phyloP scores from a whole-genome alignment of 2,888 invertebrate genomes.

The Nomada hirtipes region DNA sequence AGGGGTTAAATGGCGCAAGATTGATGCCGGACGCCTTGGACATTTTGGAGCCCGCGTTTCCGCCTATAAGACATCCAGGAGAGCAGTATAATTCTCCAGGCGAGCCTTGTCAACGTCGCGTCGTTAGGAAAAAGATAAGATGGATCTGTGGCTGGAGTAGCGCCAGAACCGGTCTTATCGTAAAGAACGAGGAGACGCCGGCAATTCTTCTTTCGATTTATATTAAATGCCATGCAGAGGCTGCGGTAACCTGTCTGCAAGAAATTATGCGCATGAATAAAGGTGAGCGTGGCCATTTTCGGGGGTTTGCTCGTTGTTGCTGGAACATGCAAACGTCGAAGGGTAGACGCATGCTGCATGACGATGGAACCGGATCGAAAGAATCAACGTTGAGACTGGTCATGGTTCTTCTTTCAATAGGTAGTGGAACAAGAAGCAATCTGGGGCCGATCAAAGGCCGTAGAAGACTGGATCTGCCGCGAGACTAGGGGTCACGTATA shows the following conservation, averaged over 20 bases:
- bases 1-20: too few relatives aligned
- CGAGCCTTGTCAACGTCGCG: conserved; percentile 60
- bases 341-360: conserved; percentile 26
- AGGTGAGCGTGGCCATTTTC: conserved; percentile 53
- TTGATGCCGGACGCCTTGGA: too few relatives aligned
- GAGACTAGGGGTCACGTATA: conserved; percentile 74
- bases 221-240: conserved; percentile 66
- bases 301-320: conserved; percentile 27
- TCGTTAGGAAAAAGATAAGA: conserved; percentile 63
- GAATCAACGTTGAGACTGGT: conserved; percentile 82
- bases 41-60: not conserved
- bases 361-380: conserved; percentile 71
- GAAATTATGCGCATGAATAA: conserved; percentile 65
- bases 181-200: conserved; percentile 29
- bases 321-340: conserved; percentile 53
- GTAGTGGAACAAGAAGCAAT: conserved; percentile 39
- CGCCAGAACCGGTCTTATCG: conserved; percentile 70
- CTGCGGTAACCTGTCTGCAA: conserved; percentile 68
- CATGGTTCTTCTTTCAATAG: conserved; percentile 73
- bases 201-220: conserved; percentile 69
- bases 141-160: conserved; percentile 57
- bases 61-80: not conserved
- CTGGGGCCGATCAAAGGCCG: conserved; percentile 59
- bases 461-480: conserved; percentile 64
- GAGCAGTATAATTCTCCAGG: conserved; percentile 38